Evolutionary conservation across 2,888 invertebrate species (phyloP), one percentile per base, ranked within the genome.

Genomic region (Anagyrus pseudococci): DNA sequence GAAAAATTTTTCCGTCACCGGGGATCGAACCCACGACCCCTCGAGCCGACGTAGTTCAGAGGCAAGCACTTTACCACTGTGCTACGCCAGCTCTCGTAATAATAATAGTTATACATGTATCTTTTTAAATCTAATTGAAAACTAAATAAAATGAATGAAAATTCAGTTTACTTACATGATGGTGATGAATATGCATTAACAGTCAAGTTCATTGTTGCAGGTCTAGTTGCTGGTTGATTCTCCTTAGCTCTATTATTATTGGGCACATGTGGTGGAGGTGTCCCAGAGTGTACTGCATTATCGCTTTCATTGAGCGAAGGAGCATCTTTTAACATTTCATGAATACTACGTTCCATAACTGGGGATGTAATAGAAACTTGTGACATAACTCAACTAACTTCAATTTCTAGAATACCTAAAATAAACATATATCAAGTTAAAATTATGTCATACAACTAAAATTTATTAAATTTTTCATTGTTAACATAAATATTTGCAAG

Each of bases 311-410:
- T 90, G 75, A 91, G 85, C 40, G 91, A 87, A 52, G 92, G 90
- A 47, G 92, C 89, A 75, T 93, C 92, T 79, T 92, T 92, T 64
- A 93, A 81, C 92, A 92, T 92, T 83, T 93, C 92, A 79, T 93
- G 92, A 77, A 93, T 92, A 78, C 89, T 89, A 70, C 89, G 84
- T 77, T 90, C 90, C 77, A 79, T 78, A 59, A 73, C 74, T 67
- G 66, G 70, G 15, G 72, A 68, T 19, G 67, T 66, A 37, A 69
- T 48, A 23, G 67, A 69, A 56, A 69, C 68, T 58, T 70, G 68
- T 15, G 71, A 71, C 67, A 72, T 73, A 52, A 20, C 62, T 67
- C 29, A 10, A 41, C 13, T 56, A 50, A 25, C 40, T n/a, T n/a
- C 29, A 23, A 58, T 15, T 13, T 13, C 33, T 15, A 13, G 33